Percentiles rank a stretch among this genome's conserved stretches.
These are phyloP conservation scores for Pteronotus mesoamericanus DNA, from an alignment of 2,797 vertebrate species.

Conservation along the genomic window DNA sequence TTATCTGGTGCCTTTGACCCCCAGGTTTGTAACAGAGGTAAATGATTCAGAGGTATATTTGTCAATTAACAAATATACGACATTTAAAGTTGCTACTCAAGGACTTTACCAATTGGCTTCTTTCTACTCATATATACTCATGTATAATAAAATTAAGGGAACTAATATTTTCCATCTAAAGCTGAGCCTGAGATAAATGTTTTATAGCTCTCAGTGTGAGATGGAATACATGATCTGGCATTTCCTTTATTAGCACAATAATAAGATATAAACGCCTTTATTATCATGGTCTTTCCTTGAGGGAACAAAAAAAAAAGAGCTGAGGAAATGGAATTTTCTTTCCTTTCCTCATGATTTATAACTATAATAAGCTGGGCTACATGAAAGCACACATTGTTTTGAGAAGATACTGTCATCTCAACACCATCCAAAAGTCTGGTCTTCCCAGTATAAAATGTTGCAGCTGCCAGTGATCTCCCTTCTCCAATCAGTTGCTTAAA, in stretches of 20 bases:
- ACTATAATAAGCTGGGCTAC: slow-evolving; percentile 58
- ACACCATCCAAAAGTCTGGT: not conserved
- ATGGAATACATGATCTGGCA: not conserved
- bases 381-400: slow-evolving; percentile 46
- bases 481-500: not conserved
- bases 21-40: not conserved
- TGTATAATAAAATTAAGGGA: not conserved
- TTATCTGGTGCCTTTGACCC: not conserved
- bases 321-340: slow-evolving; percentile 38
- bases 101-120: not conserved
- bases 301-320: slow-evolving; percentile 2
- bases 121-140: not conserved
- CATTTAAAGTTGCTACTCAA: not conserved
- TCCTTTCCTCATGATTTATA: slow-evolving; percentile 59
- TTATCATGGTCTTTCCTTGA: not conserved
- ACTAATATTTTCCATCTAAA: not conserved
- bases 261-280: not conserved
- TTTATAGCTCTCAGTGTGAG: not conserved
- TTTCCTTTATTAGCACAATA: not conserved
- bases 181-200: not conserved
- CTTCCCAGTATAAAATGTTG: not conserved
- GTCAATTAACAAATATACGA: not conserved
- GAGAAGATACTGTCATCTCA: not conserved
- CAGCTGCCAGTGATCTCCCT: not conserved
- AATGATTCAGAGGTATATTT: too few relatives aligned